A percentile compares a stretch with the other conserved stretches of the same genome.
Evolutionary conservation across 2,888 invertebrate species (phyloP).

Genomic region (Apomyelois bistriatella): DNA sequence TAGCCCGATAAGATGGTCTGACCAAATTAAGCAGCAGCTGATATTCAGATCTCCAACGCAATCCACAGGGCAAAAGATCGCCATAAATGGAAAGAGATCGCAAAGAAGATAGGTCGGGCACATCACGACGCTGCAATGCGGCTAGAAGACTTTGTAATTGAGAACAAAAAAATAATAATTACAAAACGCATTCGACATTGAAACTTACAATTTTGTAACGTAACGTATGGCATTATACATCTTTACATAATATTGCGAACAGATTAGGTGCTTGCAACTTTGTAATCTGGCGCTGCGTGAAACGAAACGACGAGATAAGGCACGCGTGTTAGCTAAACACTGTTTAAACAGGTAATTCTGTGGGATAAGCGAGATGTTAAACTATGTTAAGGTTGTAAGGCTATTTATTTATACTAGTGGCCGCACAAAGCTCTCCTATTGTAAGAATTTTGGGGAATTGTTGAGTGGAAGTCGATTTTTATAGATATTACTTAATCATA

Average conservation of each 20-base stretch:
- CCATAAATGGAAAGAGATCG: no score
- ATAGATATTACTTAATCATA: no score
- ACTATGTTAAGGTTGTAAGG: not conserved
- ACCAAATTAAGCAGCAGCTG: no score
- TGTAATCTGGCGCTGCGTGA: conserved; percentile 17
- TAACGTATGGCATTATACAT: not conserved
- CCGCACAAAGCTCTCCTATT: not conserved
- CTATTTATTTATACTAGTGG: not conserved
- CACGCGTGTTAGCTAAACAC: conserved; percentile 22
- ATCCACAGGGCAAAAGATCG: no score
- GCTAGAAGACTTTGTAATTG: no score
- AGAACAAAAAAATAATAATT: not conserved
- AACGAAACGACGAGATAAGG: conserved; percentile 20
- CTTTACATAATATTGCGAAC: conserved; percentile 10
- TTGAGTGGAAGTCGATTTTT: no score
- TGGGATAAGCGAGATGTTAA: conserved; percentile 3
- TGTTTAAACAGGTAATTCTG: conserved; percentile 11
- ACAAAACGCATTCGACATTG: not conserved
- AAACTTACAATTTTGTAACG: not conserved
- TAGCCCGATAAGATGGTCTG: no score
- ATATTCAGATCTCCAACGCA: no score
- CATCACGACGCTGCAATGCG: no score
- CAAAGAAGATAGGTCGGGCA: no score
- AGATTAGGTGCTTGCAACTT: conserved; percentile 15
- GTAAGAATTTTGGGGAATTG: no score